Conservation (phyloP, 2,888 invertebrate genomes). For the Dicyrtomina minuta region DNA sequence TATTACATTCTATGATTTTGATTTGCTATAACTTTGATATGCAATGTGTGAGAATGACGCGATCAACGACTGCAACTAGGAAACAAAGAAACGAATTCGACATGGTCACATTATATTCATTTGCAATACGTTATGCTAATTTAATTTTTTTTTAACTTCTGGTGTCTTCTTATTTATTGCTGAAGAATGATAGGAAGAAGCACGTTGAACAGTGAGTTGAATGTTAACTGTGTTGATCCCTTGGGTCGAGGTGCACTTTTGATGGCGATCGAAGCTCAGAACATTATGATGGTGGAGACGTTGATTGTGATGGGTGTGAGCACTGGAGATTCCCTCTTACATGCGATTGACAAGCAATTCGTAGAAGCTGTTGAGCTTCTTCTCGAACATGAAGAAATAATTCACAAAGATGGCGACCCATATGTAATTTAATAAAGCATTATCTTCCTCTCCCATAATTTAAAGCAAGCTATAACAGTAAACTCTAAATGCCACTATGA, state of each 20-base stretch:
- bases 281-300: constrained; percentile 84
- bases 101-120: too few relatives aligned
- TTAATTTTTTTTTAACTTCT: too few relatives aligned
- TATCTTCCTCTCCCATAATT: not conserved
- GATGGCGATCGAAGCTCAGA: constrained; percentile 96
- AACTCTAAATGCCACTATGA: too few relatives aligned
- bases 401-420: constrained; percentile 72
- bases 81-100: too few relatives aligned
- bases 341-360: constrained; percentile 97
- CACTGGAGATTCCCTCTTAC: constrained; percentile 78
- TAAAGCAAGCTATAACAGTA: too few relatives aligned
- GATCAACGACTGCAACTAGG: too few relatives aligned
- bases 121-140: too few relatives aligned
- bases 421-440: constrained; percentile 65
- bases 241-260: constrained; percentile 89
- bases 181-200: constrained; percentile 65
- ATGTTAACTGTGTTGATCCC: constrained; percentile 94
- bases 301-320: constrained; percentile 74
- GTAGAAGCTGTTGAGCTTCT: constrained; percentile 95
- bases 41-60: too few relatives aligned
- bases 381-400: constrained; percentile 83
- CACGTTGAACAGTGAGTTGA: not conserved
- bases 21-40: too few relatives aligned
- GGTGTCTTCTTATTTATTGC: too few relatives aligned
- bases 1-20: too few relatives aligned